phyloP scores from a whole-genome alignment of 2,888 invertebrate genomes.

The Ochropleura plecta region DNA sequence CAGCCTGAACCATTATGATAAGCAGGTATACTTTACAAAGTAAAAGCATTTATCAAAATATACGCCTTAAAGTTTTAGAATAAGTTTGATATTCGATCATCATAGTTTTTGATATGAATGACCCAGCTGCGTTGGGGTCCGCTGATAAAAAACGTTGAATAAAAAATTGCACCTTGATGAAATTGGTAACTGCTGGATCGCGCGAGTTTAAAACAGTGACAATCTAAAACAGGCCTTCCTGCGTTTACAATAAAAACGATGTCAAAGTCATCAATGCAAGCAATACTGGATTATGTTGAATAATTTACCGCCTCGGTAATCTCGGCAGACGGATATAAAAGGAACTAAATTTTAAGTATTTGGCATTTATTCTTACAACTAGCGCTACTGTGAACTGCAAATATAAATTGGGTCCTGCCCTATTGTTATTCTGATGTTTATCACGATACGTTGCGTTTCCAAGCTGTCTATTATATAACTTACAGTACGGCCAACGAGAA shows the following conservation, averaged over 20 bases:
- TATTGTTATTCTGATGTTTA: background rate
- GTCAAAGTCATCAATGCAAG: slow-evolving; percentile 3
- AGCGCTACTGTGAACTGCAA: slow-evolving; percentile 3
- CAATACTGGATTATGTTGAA: slow-evolving; percentile 19
- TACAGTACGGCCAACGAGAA: too few species aligned
- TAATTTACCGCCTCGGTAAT: background rate
- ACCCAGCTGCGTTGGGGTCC: slow-evolving; percentile 12
- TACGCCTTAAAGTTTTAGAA: fast-evolving
- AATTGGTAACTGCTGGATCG: slow-evolving; percentile 47
- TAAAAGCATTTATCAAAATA: slow-evolving; percentile 5
- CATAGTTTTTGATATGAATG: background rate
- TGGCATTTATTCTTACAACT: slow-evolving; percentile 1
- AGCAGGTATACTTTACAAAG: slow-evolving; percentile 13
- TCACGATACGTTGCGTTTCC: background rate
- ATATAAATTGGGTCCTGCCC: background rate
- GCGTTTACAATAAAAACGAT: background rate
- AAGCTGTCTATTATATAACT: background rate
- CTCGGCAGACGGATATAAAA: background rate
- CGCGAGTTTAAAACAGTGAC: background rate
- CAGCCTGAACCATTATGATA: slow-evolving; percentile 7
- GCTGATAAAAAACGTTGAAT: slow-evolving; percentile 23
- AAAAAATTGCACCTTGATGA: slow-evolving; percentile 48
- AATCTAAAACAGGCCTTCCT: background rate
- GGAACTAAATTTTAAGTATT: slow-evolving; percentile 2
- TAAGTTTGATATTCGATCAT: slow-evolving; percentile 22